Evolutionary conservation across 2,113 vertebrate species (phyloP).

Genomic region (Merops nubicus): DNA sequence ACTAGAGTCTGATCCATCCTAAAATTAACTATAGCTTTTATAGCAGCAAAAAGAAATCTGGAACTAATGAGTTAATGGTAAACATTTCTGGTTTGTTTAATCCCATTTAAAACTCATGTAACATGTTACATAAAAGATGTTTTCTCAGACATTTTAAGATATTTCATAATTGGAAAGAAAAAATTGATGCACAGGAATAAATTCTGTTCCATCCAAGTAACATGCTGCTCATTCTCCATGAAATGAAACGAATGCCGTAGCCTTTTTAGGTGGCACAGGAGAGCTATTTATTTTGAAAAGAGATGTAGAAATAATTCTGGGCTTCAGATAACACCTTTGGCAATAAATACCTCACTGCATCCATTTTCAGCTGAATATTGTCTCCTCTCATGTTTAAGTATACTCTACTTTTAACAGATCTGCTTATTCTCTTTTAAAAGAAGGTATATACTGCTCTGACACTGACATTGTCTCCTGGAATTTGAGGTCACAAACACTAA

Average conservation of each 20-base stretch:
- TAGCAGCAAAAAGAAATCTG: background rate
- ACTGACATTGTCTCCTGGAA: background rate
- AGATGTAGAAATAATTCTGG: conserved; percentile 50
- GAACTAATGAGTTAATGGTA: background rate
- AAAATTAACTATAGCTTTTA: background rate
- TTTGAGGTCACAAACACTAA: background rate
- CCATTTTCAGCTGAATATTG: background rate
- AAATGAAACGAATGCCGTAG: conserved; percentile 63
- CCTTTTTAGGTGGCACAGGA: conserved; percentile 42
- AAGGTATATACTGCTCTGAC: background rate
- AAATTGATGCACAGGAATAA: background rate
- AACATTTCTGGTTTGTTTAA: too few species aligned
- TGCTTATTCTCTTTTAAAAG: background rate
- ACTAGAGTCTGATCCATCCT: background rate
- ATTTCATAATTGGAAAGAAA: background rate
- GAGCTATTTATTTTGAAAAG: conserved; percentile 41
- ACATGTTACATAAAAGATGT: background rate
- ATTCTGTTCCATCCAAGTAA: conserved; percentile 43
- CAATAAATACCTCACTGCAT: background rate
- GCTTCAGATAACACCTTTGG: conserved; percentile 31
- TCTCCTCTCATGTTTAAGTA: background rate
- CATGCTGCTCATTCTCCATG: conserved; percentile 54
- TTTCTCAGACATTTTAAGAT: conserved; percentile 43
- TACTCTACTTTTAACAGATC: background rate
- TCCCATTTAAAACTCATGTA: background rate